Evolutionary conservation across 2,888 invertebrate species (phyloP).

Genomic region (Pandemis corylana): DNA sequence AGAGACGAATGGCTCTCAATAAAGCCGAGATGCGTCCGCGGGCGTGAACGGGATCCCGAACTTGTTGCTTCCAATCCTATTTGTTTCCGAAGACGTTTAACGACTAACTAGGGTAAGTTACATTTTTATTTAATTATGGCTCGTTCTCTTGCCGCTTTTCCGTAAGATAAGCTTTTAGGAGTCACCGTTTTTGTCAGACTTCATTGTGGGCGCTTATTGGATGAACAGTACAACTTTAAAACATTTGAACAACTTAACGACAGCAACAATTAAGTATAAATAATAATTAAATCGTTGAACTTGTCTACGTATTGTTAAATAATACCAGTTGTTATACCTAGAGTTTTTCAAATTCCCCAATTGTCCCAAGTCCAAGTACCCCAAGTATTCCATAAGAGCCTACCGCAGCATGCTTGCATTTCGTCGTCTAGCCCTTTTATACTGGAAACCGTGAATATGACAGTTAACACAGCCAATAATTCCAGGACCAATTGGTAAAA

Average conservation of each 20-base stretch:
- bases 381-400: no score
- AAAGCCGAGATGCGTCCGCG: conserved; percentile 65
- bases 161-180: conserved; percentile 8
- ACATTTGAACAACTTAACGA: background rate
- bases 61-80: conserved; percentile 74
- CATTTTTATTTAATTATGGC: conserved; percentile 28
- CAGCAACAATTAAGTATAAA: background rate
- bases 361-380: no score
- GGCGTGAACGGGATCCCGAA: conserved; percentile 63
- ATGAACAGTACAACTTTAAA: background rate
- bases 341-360: no score
- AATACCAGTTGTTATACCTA: no score
- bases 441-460: no score
- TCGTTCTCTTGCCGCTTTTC: conserved; percentile 6
- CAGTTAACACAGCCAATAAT: no score
- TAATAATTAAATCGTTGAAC: no score
- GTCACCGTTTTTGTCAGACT: background rate
- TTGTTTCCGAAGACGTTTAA: conserved; percentile 48
- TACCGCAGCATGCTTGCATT: no score
- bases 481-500: no score
- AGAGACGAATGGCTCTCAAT: conserved; percentile 74
- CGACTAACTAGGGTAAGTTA: conserved; percentile 32
- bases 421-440: no score
- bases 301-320: no score
- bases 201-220: background rate